Base-by-base conservation (phyloP, 2,113 vertebrate genomes). In the Ctenomys sociabilis region DNA sequence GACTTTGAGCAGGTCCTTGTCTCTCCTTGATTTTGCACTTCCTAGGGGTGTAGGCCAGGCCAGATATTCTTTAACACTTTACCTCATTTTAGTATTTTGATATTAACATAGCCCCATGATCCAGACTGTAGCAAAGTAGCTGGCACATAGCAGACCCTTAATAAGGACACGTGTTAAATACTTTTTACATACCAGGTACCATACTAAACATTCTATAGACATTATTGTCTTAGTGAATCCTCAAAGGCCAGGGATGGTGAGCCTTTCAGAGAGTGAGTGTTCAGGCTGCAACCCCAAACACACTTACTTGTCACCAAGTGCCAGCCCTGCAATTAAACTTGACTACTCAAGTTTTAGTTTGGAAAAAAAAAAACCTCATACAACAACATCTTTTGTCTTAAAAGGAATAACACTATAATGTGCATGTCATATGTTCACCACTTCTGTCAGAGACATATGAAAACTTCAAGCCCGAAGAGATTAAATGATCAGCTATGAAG, bases 121-220 rank as follows among this genome's bases (percentile, higher is more conserved):
- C 43, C n/a, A 57, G 66, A 70, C 30, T 6, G 57, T 64, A 63
- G 32, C 35, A 73, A 52, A 93, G 14, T 84, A 54, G 7, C 26
- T 54, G 30, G 43, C 43, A 88, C 17, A 82, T 49, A 54, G 9
- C 37, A 52, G 17, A 26, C 7, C 40, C 32, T 63, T 81, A 59
- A 78, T 7, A 77, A 63, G 11, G 35, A 78, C 6, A n/a, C 16
- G 24, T 26, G 68, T 77, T 32, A 61, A 68, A 35, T 43, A 43
- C 7, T 83, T 93, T 88, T 52, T 88, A 70, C 24, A 3, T 63
- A 45, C 72, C 37, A 89, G 19, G 28, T 72, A n/a, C 59, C 63
- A 8, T 86, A 49, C 45, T 95, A 86, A 96, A 77, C 30, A 92
- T 37, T 87, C 91, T 88, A 40, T 19, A 84, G 80, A 77, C 32